Percentiles rank a stretch among this genome's conserved stretches.
phyloP scores from a whole-genome alignment of 2,113 vertebrate genomes.

The Telmatochromis bifrenatus region DNA sequence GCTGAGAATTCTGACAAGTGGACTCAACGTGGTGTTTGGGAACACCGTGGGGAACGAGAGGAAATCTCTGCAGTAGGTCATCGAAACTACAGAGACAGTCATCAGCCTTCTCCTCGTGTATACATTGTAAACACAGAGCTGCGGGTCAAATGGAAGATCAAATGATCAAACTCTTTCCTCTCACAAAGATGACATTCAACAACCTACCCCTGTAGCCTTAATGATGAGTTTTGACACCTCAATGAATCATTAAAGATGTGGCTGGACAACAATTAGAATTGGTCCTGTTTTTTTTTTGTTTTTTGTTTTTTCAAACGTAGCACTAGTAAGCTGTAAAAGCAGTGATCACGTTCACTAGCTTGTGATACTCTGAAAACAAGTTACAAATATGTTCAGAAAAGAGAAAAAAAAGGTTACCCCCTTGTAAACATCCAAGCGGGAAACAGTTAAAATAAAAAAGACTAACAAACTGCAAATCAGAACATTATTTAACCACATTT shows the following conservation, averaged over 20 bases:
- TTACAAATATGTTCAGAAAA: not conserved
- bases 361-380: not conserved
- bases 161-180: not conserved
- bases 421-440: not conserved
- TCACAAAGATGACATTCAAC: not conserved
- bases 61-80: not conserved
- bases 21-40: not conserved
- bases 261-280: not conserved
- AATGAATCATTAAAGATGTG: not conserved
- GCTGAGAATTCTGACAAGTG: not conserved
- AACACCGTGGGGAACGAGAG: not conserved
- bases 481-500: not conserved
- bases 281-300: accelerated
- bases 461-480: not conserved
- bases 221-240: not conserved
- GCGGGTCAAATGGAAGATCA: not conserved
- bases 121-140: not conserved
- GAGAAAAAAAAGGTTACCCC: not conserved
- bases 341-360: not conserved
- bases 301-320: not conserved
- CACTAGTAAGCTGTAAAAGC: not conserved
- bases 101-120: not conserved
- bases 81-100: not conserved
- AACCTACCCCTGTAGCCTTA: not conserved
- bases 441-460: not conserved